Percentiles rank a stretch among this genome's conserved stretches.
phyloP scores from a whole-genome alignment of 2,113 vertebrate genomes.

The Nanorana parkeri region DNA sequence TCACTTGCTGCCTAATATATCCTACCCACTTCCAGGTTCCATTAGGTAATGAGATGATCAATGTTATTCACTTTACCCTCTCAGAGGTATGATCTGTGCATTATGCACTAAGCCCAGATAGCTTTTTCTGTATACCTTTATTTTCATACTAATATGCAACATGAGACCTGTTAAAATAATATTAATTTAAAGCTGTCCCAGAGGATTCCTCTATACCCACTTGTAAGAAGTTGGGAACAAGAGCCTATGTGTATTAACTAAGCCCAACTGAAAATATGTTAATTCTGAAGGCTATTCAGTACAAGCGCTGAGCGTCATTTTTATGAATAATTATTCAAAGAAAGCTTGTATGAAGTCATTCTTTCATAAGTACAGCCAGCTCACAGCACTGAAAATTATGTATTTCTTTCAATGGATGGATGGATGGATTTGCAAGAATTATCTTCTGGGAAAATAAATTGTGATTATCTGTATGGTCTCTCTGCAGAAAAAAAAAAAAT shows the following conservation, averaged over 20 bases:
- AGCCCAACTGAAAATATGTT: slow-evolving; percentile 11
- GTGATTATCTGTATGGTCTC: slow-evolving; percentile 35
- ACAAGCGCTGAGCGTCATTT: not conserved
- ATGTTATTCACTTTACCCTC: no score
- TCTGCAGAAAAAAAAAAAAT: slow-evolving; percentile 5
- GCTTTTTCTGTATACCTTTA: no score
- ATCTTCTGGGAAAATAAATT: slow-evolving; percentile 12
- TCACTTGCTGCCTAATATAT: no score
- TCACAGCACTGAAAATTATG: slow-evolving; percentile 7
- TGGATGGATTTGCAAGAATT: slow-evolving; percentile 46
- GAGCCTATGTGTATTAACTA: slow-evolving; percentile 19
- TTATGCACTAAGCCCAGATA: no score
- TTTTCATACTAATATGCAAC: no score
- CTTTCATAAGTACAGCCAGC: slow-evolving; percentile 5
- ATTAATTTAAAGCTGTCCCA: not conserved
- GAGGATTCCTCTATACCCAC: not conserved
- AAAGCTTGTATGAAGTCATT: not conserved
- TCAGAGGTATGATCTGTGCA: no score
- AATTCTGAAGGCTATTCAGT: not conserved
- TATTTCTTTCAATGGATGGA: slow-evolving; percentile 26
- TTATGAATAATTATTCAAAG: slow-evolving; percentile 12
- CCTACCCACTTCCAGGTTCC: no score
- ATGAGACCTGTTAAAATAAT: no score
- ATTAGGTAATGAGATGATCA: no score
- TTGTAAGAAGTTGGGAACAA: not conserved